Base-by-base conservation (phyloP, 2,113 vertebrate species). In the Lonchura striata region DNA sequence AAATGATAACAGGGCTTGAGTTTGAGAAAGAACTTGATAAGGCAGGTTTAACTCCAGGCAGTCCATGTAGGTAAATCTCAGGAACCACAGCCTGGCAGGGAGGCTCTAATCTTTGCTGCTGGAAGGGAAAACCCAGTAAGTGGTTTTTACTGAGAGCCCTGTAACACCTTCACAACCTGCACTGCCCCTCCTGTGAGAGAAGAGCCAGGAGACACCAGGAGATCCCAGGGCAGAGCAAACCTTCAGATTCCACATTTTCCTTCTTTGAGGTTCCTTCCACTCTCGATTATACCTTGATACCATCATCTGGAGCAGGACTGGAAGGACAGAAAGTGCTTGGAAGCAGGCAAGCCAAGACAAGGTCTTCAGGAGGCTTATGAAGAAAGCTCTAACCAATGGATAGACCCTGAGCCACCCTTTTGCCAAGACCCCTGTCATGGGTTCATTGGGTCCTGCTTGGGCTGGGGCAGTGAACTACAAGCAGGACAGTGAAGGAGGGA, bases 171-270 rank as follows among this genome's bases (percentile, higher is more conserved):
- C 60, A 44, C 16, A 61, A 47, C 0, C 0, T 35, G 50, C 1
- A 0, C 74, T 84, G 64, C 30, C 6, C 7, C 16, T 70, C 42
- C 56, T 63, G 42, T 0, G 0, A 57, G 37, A 52, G 22, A 0
- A 0, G 25, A 66, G 21, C 20, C n/a, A 78, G 30, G 15, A 33
- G 33, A 33, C 0, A 24, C 35, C 25, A 60, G 59, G 0, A 82
- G 25, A 33, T 53, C 44, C 11, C 2, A 2, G 22, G 33, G 33
- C n/a, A 92, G 28, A 75, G 14, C 8, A n/a, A 23, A 28, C 39
- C 33, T 80, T 88, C 39, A 88, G 13, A 33, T 68, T 68, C 2
- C 3, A 60, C 7, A 7, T 84, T n/a, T 88, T n/a, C 66, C 52
- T 49, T n/a, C 61, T 94, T 31, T 66, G 42, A 42, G 9, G 5